These are phyloP conservation scores for Lasioglossum lativentre DNA, from an alignment of 2,888 invertebrate species.

Conservation along the genomic window DNA sequence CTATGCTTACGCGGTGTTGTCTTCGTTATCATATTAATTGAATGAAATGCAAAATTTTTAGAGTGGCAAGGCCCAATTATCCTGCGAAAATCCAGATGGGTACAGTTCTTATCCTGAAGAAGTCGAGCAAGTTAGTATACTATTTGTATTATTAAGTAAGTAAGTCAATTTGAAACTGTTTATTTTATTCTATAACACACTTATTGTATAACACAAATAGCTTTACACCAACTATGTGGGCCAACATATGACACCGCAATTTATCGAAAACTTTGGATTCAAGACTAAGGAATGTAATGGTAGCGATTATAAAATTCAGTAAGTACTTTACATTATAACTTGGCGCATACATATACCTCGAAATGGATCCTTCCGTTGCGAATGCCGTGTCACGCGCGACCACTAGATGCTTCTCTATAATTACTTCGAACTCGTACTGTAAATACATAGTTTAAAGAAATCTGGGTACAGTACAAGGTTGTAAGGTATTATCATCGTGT, in stretches of 20 bases:
- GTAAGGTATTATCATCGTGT: conserved; percentile 30
- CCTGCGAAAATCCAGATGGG: conserved; percentile 75
- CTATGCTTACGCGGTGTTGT: not conserved
- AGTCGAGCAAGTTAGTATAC: conserved; percentile 49
- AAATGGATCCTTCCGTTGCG: not conserved
- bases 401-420: not conserved
- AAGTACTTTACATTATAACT: conserved; percentile 74
- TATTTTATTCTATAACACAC: not conserved
- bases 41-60: conserved; percentile 39
- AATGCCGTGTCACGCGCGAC: not conserved
- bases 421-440: not conserved
- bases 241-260: conserved; percentile 87
- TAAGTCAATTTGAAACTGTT: not conserved
- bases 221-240: conserved; percentile 86
- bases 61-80: conserved; percentile 70
- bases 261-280: conserved; percentile 88
- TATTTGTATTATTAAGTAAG: not conserved
- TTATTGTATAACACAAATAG: conserved; percentile 51
- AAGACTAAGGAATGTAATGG: conserved; percentile 88
- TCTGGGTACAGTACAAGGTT: conserved; percentile 15
- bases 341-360: not conserved
- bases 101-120: conserved; percentile 74
- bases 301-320: conserved; percentile 86
- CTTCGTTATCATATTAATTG: not conserved
- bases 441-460: conserved; percentile 4